Evolutionary conservation across 2,888 invertebrate species (phyloP), one percentile per base, ranked within the genome.

Genomic region (Deroplatys truncata): DNA sequence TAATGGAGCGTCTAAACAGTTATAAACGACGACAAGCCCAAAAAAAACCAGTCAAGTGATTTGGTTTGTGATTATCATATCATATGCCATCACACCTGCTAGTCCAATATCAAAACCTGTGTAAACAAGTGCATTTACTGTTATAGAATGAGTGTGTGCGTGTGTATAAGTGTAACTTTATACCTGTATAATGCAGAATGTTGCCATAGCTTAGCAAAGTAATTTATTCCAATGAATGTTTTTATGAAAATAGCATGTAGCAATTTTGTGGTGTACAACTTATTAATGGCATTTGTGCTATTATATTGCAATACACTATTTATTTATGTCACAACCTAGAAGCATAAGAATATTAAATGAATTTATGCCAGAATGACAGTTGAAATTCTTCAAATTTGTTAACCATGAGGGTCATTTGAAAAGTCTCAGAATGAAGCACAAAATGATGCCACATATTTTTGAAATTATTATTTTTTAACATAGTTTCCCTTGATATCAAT

Each of bases 1-100:
- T 91, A 83, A 82, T 88, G 20, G 35, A 89, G 28, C 82, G 89
- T 43, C 85, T 91, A 49, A 35, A 89, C 25, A 89, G 28, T 20
- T 28, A 82, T 31, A 86, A 86, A n/a, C 56, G 82, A 20, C 56
- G 56, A 28, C 82, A 86, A 9, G 20, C 56, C 56, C 8, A 72
- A 20, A 72, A 72, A 0, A 72, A 72, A 20, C 20, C 20, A 72
- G 56, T 72, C 56, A 72, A 72, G 56, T 72, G 56, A 72, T 72
- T 72, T 72, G 56, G 56, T 72, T 72, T 25, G 56, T 72, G 56
- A 72, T 72, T 25, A 72, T 72, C 56, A 72, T 72, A 72, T 72
- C 56, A 72, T n/a, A n/a, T 20, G 25, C 56, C 56, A 72, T 20
- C 56, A 20, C 56, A 15, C 20, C 56, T 72, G 56, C 56, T 72